Conservation (phyloP, 2,113 vertebrate genomes). For the Antigone vipio region DNA sequence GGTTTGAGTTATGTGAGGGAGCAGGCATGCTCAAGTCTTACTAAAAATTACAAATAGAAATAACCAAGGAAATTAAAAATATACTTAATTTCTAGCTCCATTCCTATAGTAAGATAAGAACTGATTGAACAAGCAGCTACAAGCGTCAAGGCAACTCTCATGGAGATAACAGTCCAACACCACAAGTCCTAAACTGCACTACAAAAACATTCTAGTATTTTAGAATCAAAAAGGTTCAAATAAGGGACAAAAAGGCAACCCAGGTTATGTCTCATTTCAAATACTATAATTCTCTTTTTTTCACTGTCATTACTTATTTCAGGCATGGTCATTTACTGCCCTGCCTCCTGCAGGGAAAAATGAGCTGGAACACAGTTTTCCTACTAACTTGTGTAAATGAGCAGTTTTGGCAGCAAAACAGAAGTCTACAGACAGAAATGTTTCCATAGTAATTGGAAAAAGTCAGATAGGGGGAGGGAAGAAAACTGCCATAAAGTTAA, state of each 20-base stretch:
- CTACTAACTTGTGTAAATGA: neutral
- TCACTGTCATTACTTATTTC: neutral
- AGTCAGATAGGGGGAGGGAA: neutral
- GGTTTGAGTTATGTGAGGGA: neutral
- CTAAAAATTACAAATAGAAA: neutral
- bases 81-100: neutral
- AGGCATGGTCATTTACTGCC: neutral
- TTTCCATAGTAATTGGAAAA: neutral
- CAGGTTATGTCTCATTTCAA: neutral
- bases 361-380: neutral
- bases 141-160: neutral
- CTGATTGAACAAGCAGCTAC: neutral
- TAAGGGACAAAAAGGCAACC: neutral
- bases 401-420: neutral
- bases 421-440: neutral
- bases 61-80: neutral
- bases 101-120: neutral
- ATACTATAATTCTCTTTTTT: neutral
- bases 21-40: neutral
- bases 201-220: neutral
- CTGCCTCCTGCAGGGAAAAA: neutral
- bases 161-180: neutral
- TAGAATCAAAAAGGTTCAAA: neutral
- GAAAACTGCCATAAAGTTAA: neutral
- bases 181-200: neutral